Percentiles rank a stretch among this genome's conserved stretches.
Conservation (phyloP, 1,140 invertebrate species). For the Bombus breviceps region DNA sequence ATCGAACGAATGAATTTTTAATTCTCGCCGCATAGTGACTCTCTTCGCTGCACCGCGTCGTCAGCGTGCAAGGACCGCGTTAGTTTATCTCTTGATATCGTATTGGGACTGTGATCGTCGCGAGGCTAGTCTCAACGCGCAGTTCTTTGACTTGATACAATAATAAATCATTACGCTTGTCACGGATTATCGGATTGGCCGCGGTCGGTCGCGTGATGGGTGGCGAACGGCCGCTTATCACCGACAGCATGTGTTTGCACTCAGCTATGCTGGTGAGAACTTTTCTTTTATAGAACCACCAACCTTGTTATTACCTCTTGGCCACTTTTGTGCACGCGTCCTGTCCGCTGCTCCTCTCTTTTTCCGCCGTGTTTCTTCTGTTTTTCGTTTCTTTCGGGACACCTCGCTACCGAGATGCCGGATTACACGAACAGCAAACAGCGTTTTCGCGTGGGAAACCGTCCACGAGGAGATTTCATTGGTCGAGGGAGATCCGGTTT, state of each 20-base stretch:
- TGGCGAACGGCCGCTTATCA: constrained; percentile 65
- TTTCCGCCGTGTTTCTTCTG: not conserved
- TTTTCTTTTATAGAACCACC: constrained; percentile 38
- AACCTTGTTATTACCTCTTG: not conserved
- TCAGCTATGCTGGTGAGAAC: constrained; percentile 54
- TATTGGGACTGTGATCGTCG: constrained; percentile 34
- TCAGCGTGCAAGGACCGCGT: not conserved
- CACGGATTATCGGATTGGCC: constrained; percentile 62
- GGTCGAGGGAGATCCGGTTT: constrained; percentile 59
- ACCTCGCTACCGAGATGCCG: not conserved
- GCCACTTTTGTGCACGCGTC: not conserved
- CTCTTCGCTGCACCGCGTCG: not conserved
- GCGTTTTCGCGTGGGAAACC: no score
- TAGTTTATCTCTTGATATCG: constrained; percentile 48
- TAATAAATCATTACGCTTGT: constrained; percentile 68
- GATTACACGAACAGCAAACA: no score
- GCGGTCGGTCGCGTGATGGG: constrained; percentile 54
- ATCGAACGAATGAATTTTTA: not conserved
- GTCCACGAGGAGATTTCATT: not conserved
- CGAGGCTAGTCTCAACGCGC: not conserved
- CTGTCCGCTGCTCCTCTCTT: not conserved
- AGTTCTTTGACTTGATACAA: constrained; percentile 14
- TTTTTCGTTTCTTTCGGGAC: not conserved
- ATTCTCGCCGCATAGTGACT: not conserved
- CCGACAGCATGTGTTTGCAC: constrained; percentile 71